Evolutionary conservation across 2,888 invertebrate species (phyloP).

Genomic region (Volucella inflata): DNA sequence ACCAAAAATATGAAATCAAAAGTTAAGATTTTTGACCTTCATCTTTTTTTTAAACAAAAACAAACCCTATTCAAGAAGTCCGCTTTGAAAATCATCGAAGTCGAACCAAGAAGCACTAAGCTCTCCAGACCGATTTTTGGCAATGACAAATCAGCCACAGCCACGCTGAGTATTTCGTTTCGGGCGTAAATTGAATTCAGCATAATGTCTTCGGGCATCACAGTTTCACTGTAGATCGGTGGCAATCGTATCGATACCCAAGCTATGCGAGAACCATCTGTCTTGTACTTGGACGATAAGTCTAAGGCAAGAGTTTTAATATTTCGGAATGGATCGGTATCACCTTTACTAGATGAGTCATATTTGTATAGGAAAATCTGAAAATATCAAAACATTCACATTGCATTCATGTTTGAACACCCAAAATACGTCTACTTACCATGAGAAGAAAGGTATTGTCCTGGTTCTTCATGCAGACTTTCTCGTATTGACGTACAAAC

Average conservation of each 20-base stretch:
- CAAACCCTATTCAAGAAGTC: constrained; percentile 95
- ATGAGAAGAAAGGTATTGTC: constrained; percentile 91
- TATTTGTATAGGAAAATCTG: constrained; percentile 88
- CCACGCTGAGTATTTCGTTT: constrained; percentile 83
- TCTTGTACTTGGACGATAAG: constrained; percentile 87
- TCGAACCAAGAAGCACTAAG: constrained; percentile 88
- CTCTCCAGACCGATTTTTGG: constrained; percentile 90
- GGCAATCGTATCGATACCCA: constrained; percentile 89
- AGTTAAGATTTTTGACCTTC: not conserved
- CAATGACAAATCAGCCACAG: constrained; percentile 88
- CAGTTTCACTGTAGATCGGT: constrained; percentile 77
- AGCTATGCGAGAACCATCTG: constrained; percentile 87
- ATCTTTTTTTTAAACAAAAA: constrained; percentile 1
- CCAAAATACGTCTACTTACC: constrained; percentile 82
- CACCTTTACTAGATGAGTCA: constrained; percentile 87
- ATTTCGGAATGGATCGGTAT: constrained; percentile 86
- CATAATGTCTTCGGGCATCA: constrained; percentile 78
- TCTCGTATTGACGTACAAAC: constrained; percentile 90
- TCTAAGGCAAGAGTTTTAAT: constrained; percentile 87
- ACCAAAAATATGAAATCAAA: constrained; percentile 28
- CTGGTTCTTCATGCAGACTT: constrained; percentile 89
- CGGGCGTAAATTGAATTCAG: constrained; percentile 82
- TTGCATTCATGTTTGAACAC: constrained; percentile 14
- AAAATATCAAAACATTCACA: constrained; percentile 59
- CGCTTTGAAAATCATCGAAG: constrained; percentile 88